A percentile compares a stretch with the other conserved stretches of the same genome.
Evolutionary conservation across 2,113 vertebrate species (phyloP).

Genomic region (Rhinoptilus africanus): DNA sequence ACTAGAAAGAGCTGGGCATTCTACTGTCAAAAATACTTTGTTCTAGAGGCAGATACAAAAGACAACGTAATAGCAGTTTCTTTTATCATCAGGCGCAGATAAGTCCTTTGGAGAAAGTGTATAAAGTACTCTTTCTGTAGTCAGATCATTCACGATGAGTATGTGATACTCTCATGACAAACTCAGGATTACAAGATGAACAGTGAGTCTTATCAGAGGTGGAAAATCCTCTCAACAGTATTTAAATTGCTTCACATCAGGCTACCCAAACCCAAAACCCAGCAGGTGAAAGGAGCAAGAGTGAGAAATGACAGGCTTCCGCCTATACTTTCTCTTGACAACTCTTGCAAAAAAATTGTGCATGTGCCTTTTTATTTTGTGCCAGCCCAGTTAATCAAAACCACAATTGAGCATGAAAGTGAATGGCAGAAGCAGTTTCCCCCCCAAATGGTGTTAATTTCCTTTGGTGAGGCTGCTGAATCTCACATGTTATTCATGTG

Average conservation of each 20-base stretch:
- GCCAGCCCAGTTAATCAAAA: background rate
- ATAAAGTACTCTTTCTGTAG: background rate
- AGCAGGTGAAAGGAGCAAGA: background rate
- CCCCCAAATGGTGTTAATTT: background rate
- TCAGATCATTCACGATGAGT: background rate
- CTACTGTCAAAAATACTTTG: background rate
- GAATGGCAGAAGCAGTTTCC: background rate
- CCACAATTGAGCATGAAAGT: background rate
- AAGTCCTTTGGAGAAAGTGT: background rate
- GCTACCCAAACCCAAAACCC: background rate
- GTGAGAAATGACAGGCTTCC: background rate
- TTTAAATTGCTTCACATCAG: background rate
- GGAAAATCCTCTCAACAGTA: background rate
- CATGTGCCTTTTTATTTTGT: background rate
- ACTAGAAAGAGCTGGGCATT: background rate
- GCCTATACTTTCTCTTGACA: background rate
- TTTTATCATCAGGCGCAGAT: background rate
- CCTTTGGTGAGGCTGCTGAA: background rate
- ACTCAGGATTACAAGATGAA: background rate
- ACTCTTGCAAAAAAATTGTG: background rate
- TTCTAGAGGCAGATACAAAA: background rate
- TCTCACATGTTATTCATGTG: background rate
- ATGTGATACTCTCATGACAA: background rate
- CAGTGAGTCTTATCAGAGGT: background rate
- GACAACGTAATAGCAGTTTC: background rate